Conservation (phyloP, 2,113 vertebrate species). For the Lota lota region DNA sequence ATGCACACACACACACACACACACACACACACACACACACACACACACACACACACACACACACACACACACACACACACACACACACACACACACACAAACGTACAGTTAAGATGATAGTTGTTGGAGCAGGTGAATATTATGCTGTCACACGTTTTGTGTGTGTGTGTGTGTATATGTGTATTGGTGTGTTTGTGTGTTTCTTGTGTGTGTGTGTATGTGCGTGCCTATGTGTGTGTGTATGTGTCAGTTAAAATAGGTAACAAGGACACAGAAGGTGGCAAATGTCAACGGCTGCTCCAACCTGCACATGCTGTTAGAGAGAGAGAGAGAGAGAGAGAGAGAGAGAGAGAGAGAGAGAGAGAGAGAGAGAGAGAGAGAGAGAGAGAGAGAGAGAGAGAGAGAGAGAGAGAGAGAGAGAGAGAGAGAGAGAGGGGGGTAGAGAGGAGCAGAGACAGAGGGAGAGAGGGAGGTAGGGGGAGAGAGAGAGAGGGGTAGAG, state of each 20-base stretch:
- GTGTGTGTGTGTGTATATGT: constrained; percentile 2
- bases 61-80: neutral
- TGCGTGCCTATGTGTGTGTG: constrained; percentile 3
- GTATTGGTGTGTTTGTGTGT: constrained; percentile 3
- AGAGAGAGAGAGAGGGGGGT: too few species aligned
- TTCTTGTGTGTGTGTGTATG: constrained; percentile 1
- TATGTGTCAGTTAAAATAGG: constrained; percentile 13
- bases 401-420: neutral
- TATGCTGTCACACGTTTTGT: constrained; percentile 24
- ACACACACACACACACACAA: neutral
- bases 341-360: neutral
- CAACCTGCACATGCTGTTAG: constrained; percentile 11
- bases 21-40: too few species aligned
- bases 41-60: neutral
- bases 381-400: neutral
- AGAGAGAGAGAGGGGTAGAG: too few species aligned
- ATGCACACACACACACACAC: too few species aligned
- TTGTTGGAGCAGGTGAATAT: too few species aligned
- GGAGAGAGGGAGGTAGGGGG: too few species aligned
- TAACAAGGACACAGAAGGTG: constrained; percentile 11
- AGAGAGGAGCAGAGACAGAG: too few species aligned
- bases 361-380: neutral
- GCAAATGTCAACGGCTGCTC: constrained; percentile 29
- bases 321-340: neutral
- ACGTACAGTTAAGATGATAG: too few species aligned